Base-by-base conservation (phyloP, 1,140 invertebrate genomes). In the Notospermus geniculatus region DNA sequence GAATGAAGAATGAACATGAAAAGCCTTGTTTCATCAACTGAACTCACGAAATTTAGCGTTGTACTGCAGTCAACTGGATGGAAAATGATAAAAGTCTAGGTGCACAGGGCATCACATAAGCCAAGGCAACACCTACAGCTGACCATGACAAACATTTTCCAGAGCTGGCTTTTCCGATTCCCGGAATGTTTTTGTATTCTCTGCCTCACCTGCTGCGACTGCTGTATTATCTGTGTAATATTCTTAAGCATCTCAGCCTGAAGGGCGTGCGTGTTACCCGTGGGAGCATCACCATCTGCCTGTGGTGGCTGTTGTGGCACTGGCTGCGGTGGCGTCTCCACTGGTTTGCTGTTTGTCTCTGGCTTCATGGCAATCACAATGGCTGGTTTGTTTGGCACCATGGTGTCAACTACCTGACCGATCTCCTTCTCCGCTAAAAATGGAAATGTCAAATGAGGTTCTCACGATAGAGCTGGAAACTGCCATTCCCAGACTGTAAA, bases 151-250 rank as follows among this genome's bases (percentile, higher is more conserved):
- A n/a, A n/a, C n/a, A n/a, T n/a, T n/a, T n/a, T n/a, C n/a, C n/a
- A n/a, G n/a, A n/a, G n/a, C n/a, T n/a, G n/a, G n/a, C n/a, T n/a
- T n/a, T n/a, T n/a, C n/a, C n/a, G n/a, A n/a, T n/a, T n/a, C n/a
- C n/a, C n/a, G n/a, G n/a, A n/a, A n/a, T n/a, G n/a, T n/a, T n/a
- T n/a, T n/a, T n/a, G n/a, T n/a, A n/a, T n/a, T 36, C 32, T 7
- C 15, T 36, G 4, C 15, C 50, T 63, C 65, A 80, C 78, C 67
- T 74, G 68, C 55, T 75, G 71, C 19, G 79, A 73, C 55, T 79
- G 75, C 54, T 80, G 75, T 36, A 81, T 55, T 4, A 80, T 63
- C 56, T 79, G 76, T 29, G 73, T 74, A n/a, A 81, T 74, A n/a
- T 77, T 78, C 55, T 75, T 76, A 36, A 80, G 62, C 66, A 77